Percentiles rank a stretch among this genome's conserved stretches.
Evolutionary conservation across 1,140 invertebrate species (phyloP).

Genomic region (Scaptomyza pallida): DNA sequence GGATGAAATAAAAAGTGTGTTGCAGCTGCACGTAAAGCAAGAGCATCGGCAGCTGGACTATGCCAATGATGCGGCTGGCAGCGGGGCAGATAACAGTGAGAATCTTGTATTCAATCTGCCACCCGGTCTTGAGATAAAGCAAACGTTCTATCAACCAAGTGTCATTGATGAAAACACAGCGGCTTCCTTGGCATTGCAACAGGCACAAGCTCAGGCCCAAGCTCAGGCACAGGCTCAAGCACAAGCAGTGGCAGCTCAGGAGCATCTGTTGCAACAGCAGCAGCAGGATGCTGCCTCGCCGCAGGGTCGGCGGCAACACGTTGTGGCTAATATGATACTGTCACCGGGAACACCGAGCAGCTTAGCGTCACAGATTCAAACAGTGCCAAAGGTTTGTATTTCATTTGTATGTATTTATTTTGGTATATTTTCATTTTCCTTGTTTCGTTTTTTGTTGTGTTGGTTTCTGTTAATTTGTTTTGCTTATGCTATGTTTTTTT

Average conservation of each 20-base stretch:
- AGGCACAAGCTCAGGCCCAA: constrained; percentile 54
- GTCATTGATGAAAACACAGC: constrained; percentile 28
- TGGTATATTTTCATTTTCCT: constrained; percentile 40
- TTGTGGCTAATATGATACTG: constrained; percentile 82
- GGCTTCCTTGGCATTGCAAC: constrained; percentile 45
- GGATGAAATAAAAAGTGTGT: constrained; percentile 78
- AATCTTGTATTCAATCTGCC: constrained; percentile 81
- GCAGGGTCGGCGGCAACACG: constrained; percentile 69
- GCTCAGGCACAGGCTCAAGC: constrained; percentile 45
- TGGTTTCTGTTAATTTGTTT: constrained; percentile 30
- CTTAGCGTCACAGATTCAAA: constrained; percentile 84
- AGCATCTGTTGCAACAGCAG: constrained; percentile 34
- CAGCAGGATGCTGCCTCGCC: constrained; percentile 32
- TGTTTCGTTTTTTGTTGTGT: constrained; percentile 45
- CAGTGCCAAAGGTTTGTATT: constrained; percentile 84
- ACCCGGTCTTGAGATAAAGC: constrained; percentile 79
- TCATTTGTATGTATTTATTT: constrained; percentile 74
- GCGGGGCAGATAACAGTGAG: constrained; percentile 55
- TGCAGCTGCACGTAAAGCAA: constrained; percentile 79
- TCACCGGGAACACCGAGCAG: constrained; percentile 65
- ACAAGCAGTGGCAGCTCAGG: constrained; percentile 29
- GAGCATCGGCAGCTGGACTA: constrained; percentile 76
- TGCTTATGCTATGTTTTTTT: constrained; percentile 29
- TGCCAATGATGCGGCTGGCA: constrained; percentile 49
- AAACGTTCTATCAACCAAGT: constrained; percentile 69